phyloP scores from a whole-genome alignment of 2,888 invertebrate species.

The Caenorhabditis macrosperma region DNA sequence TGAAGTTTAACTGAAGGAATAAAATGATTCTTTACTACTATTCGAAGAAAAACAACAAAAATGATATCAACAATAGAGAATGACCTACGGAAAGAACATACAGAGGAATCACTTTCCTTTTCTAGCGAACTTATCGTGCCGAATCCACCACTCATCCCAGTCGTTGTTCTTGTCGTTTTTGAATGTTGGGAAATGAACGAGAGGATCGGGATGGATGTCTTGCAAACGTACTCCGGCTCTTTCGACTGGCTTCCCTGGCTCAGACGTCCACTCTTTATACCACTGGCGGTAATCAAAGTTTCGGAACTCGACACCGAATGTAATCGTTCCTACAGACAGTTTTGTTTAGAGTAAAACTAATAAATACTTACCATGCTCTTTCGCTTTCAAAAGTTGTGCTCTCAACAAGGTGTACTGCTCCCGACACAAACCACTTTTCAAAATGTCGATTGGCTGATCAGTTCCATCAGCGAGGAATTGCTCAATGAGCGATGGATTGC shows the following conservation, averaged over 20 bases:
- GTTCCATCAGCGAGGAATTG: conserved; percentile 74
- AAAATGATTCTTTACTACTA: not conserved
- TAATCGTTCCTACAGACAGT: conserved; percentile 70
- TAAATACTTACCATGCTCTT: conserved; percentile 73
- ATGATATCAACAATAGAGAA: conserved; percentile 25
- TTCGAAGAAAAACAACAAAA: conserved; percentile 4
- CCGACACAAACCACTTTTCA: conserved; percentile 76
- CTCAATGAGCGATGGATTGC: conserved; percentile 77
- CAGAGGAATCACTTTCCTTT: conserved; percentile 67
- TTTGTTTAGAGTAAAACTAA: not conserved
- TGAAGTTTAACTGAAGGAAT: conserved; percentile 5
- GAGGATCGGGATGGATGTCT: conserved; percentile 75
- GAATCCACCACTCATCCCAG: conserved; percentile 78
- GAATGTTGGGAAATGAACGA: conserved; percentile 74
- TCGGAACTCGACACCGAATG: conserved; percentile 76
- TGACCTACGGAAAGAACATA: conserved; percentile 13
- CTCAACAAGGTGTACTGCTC: conserved; percentile 76
- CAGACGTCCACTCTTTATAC: conserved; percentile 70
- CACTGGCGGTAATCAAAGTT: conserved; percentile 76
- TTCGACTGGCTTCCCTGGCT: conserved; percentile 66
- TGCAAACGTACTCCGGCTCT: conserved; percentile 70
- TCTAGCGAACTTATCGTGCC: conserved; percentile 74
- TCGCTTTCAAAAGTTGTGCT: conserved; percentile 77
- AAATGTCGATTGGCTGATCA: conserved; percentile 74
- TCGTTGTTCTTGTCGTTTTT: conserved; percentile 74